These are phyloP conservation scores for Brachyptera putata DNA, from an alignment of 2,888 invertebrate genomes.

Conservation along the genomic window DNA sequence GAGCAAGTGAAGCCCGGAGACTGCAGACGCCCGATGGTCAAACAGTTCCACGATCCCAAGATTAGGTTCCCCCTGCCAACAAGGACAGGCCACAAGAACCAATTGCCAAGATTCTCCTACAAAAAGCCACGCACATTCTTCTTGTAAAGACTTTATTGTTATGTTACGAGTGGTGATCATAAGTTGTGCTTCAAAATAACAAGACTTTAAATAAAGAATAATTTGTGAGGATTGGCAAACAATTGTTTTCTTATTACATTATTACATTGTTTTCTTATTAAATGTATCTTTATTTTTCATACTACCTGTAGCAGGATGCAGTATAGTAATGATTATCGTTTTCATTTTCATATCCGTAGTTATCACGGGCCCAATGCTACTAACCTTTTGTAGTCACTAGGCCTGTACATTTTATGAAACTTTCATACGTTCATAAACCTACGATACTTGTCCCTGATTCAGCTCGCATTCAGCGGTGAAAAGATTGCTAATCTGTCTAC, in stretches of 20 bases:
- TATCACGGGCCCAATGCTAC: no score
- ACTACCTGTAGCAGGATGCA: background rate
- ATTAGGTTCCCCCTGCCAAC: constrained; percentile 97
- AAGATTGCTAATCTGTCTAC: no score
- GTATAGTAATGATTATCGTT: no score
- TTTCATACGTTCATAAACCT: no score
- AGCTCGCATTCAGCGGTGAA: no score
- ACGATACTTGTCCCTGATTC: no score
- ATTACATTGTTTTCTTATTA: no score
- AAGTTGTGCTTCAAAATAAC: background rate
- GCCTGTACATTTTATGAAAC: no score
- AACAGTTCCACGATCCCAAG: constrained; percentile 96
- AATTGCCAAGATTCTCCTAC: constrained; percentile 78
- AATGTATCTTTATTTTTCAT: background rate
- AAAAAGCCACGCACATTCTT: constrained; percentile 78
- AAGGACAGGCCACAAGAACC: constrained; percentile 78
- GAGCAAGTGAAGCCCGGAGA: constrained; percentile 84
- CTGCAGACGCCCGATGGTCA: constrained; percentile 90
- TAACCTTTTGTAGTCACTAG: no score
- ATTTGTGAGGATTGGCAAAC: constrained; percentile 8
- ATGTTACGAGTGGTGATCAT: constrained; percentile 7
- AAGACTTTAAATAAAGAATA: constrained; percentile 11
- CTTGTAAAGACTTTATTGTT: constrained; percentile 46
- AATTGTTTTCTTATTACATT: no score
- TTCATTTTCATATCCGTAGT: no score